Base-by-base conservation (phyloP, 1,140 invertebrate genomes). In the Wiebesia pumilae region DNA sequence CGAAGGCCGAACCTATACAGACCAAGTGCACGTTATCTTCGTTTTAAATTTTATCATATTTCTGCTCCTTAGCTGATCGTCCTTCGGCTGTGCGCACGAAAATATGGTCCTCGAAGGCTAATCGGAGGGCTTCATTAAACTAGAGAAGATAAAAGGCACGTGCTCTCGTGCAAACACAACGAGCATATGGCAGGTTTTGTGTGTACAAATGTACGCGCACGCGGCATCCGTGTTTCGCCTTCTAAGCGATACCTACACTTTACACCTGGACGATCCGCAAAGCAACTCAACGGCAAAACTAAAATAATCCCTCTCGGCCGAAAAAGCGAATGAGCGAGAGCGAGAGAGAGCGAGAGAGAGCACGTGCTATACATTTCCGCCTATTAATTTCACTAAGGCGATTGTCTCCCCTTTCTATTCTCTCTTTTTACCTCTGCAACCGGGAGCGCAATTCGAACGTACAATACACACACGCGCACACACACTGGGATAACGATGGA, bases 331-430 rank as follows among this genome's bases (percentile, higher is more conserved):
- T 10, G 71, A 40, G 71, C n/a, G 71, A 73, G 71, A 40, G 71
- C n/a, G 47, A 51, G 69, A 65, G 58, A 7, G 35, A 81, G 79
- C 65, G 35, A 65, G 43, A 78, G 38, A 54, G 47, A n/a, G 30
- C 62, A 24, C 75, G 71, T 67, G 80, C 30, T 80, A 40, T 77
- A 82, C 87, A 89, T 88, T 91, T 91, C 89, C 89, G 89, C 88
- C 89, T 90, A 91, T 90, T 91, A 90, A 90, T 92, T 91, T 91
- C 84, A 62, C n/a, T 91, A 91, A 91, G 88, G 81, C 89, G 89
- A 90, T 91, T 90, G 88, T 89, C 86, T 40, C 43, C 75, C 67
- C 19, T 27, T 43, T 62, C 35, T 81, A 27, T 65, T 62, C 35
- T 65, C 40, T 81, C 33, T 54, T 35, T 58, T 24, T 81, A 14